These are phyloP conservation scores for Hippocampus comes DNA, from an alignment of 2,113 vertebrate genomes.

Conservation along the genomic window DNA sequence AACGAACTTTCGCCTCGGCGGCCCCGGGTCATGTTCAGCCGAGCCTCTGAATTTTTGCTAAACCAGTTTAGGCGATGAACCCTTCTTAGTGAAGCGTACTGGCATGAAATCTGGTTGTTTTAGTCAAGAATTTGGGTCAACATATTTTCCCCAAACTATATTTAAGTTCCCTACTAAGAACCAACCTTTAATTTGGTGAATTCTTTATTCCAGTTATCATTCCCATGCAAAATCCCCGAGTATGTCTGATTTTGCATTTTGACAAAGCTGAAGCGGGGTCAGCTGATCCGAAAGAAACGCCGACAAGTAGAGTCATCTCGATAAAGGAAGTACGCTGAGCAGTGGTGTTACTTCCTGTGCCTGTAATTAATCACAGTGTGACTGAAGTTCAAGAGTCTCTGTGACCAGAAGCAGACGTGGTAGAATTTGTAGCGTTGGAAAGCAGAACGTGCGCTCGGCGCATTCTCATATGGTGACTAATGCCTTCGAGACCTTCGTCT, in stretches of 20 bases:
- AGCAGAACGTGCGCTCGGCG: neutral
- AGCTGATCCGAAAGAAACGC: conserved; percentile 64
- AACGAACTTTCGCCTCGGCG: too few species aligned
- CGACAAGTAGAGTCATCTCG: conserved; percentile 47
- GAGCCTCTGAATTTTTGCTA: too few species aligned
- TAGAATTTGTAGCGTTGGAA: conserved; percentile 6
- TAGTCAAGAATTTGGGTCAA: neutral
- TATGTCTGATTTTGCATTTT: conserved; percentile 6
- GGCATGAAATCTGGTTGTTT: neutral
- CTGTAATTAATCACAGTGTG: conserved; percentile 53
- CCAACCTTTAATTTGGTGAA: neutral
- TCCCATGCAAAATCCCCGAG: neutral
- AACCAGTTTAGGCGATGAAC: neutral
- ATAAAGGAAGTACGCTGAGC: conserved; percentile 69
- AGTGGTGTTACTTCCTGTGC: conserved; percentile 64
- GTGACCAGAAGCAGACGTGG: neutral
- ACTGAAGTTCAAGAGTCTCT: conserved; percentile 1
- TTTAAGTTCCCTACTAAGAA: neutral
- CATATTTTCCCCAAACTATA: neutral
- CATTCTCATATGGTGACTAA: conserved; percentile 3
- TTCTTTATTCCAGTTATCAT: too few species aligned
- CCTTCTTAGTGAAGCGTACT: neutral
- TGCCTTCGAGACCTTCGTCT: conserved; percentile 17
- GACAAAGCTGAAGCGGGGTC: conserved; percentile 49
- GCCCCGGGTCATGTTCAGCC: too few species aligned